Evolutionary conservation across 2,888 invertebrate species (phyloP), one percentile per base, ranked within the genome.

Genomic region (Phengaris alcon): DNA sequence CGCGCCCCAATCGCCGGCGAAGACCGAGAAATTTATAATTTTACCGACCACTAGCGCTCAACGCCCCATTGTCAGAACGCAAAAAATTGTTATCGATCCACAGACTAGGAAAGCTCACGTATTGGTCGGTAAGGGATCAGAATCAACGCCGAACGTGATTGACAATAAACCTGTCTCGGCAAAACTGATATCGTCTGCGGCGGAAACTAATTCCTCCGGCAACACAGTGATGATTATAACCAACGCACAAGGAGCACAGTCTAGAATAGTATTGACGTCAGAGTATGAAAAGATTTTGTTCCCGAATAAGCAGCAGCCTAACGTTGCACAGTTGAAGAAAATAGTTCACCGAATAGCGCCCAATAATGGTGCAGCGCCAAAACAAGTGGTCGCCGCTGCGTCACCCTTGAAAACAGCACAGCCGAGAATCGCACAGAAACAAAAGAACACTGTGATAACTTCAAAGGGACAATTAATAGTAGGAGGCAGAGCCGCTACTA

Each of bases 171-270:
- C 90, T 74, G 86, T 93, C 79, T 88, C 90, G 64, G 93, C 93
- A 1, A 92, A 91, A 80, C 82, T 93, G 57, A 84, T 91, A 78
- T 86, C 89, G 2, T 84, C 90, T 4, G 84, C 87, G 10, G 81
- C 88, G 1, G 90, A 91, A 48, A 80, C 87, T 10, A 85, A 80
- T 75, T 84, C 90, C 1, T 84, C 91, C n/a, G 90, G 90, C 9
- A 91, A 94, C 80, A 95, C 95, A 75, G 94, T 95, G 48, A 95
- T 95, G 95, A 94, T 95, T 64, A 94, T 95, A 74, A 95, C 95
- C 0, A 94, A 95, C 81, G 94, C 95, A 75, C 94, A 95, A 82
- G 95, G 95, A 15, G 90, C 94, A 48, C 95, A 95, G 79, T 95
- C 95, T 22, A 89, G 94, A 79, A 93, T 95, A 81, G 88, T 95